Conservation (phyloP, 2,113 vertebrate genomes). For the Conger conger region DNA sequence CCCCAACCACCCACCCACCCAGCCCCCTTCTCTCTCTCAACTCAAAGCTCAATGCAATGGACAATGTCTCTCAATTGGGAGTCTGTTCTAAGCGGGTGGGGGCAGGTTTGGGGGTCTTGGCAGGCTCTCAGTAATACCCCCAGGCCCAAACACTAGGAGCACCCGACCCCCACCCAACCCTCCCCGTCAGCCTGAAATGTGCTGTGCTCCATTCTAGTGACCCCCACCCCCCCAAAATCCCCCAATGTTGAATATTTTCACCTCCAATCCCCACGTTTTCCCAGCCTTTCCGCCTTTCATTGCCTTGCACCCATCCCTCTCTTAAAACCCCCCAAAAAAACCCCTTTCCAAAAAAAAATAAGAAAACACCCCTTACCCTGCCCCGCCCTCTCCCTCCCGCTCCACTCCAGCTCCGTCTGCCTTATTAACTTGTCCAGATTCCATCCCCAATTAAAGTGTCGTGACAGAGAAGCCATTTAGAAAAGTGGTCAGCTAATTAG, state of each 20-base stretch:
- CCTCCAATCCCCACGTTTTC: conserved; percentile 29
- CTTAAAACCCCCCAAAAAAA: neutral
- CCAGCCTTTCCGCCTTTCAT: neutral
- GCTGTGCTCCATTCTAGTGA: conserved; percentile 8
- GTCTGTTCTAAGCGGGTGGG: conserved; percentile 63
- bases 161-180: neutral
- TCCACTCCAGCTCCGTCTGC: conserved; percentile 63
- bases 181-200: neutral
- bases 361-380: conserved; percentile 29
- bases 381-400: conserved; percentile 41
- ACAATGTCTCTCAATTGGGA: conserved; percentile 56
- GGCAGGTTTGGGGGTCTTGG: conserved; percentile 48
- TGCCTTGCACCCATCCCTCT: neutral
- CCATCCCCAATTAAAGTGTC: conserved; percentile 61
- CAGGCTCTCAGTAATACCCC: conserved; percentile 7
- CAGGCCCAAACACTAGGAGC: conserved; percentile 13
- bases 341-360: neutral
- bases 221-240: neutral
- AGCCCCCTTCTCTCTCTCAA: conserved; percentile 57
- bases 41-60: conserved; percentile 28
- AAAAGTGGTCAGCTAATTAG: conserved; percentile 64
- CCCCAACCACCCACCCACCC: conserved; percentile 53
- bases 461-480: conserved; percentile 45
- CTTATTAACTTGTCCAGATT: conserved; percentile 66
- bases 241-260: neutral